Evolutionary conservation across 2,888 invertebrate species (phyloP), one percentile per base, ranked within the genome.

Genomic region (Erynnis tages): DNA sequence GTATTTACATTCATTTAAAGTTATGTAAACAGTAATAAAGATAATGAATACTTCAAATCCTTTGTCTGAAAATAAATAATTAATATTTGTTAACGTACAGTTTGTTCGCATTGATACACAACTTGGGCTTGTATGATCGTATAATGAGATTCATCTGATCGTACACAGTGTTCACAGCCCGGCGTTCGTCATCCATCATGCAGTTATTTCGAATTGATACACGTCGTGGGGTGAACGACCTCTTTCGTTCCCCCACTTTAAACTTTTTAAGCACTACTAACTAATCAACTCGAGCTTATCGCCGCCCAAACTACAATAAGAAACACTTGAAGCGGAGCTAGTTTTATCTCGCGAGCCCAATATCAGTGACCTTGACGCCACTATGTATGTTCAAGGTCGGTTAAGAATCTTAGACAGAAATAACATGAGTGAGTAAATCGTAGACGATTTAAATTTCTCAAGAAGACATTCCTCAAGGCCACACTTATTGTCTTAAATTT

Each of bases 161-260:
- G 58, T 54, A 60, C 53, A 48, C 56, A 61, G 62, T 60, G 62
- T 58, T 57, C 53, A 48, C 56, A 56, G 54, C 56, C 58, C 61
- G 61, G 63, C 66, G 67, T 66, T 64, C 57, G 63, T 69, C 71
- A 71, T 68, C 67, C 66, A 63, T 61, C 59, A 61, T 64, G 40
- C 56, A 70, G 75, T 73, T 76, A 74, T 69, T 77, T 74, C 70
- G 73, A 82, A 83, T 79, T 80, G 77, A 79, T 82, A 79, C 74
- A 83, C 70, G 73, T 73, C 66, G 67, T 54, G 69, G 68, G 85
- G 78, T 86, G 71, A 81, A 69, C 73, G 82, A 81, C 83, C 85
- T 70, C 66, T 56, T 68, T 71, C 65, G 64, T 71, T 70, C 73
- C 76, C 79, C 79, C 67, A 71, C 71, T 65, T 64, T 61, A 58